Evolutionary conservation across 2,113 vertebrate genomes (phyloP).

Genomic region (Opisthocomus hoazin): DNA sequence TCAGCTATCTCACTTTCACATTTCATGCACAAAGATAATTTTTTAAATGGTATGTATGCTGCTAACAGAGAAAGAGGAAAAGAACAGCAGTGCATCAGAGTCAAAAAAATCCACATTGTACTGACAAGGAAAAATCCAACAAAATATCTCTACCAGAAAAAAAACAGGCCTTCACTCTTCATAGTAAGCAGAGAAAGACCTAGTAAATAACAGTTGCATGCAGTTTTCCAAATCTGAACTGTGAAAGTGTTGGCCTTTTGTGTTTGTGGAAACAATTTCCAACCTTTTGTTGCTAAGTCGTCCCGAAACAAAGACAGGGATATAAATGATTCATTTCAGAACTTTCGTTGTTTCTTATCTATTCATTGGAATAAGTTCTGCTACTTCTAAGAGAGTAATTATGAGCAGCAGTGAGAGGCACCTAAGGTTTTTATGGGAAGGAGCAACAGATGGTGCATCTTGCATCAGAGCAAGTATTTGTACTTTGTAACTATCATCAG

Average conservation of each 20-base stretch:
- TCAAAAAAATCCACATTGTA: not conserved
- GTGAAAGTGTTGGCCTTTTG: not conserved
- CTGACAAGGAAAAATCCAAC: not conserved
- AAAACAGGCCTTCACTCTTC: not conserved
- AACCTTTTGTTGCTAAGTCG: not conserved
- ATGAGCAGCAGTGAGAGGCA: not conserved
- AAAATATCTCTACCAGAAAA: not conserved
- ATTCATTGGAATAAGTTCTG: not conserved
- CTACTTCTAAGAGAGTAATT: not conserved
- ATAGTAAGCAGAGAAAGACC: not conserved
- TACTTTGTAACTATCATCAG: not conserved
- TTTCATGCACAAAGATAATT: not conserved
- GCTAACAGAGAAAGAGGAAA: not conserved
- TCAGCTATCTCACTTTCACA: not conserved
- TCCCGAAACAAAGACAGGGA: not conserved
- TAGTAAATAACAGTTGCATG: accelerated
- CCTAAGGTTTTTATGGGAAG: not conserved
- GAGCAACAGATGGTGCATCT: not conserved
- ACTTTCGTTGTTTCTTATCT: not conserved
- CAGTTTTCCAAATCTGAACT: not conserved
- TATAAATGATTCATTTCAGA: not conserved
- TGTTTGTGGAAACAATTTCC: not conserved
- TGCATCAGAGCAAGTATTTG: not conserved
- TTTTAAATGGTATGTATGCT: not conserved
- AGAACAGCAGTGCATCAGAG: not conserved